Evolutionary conservation across 2,113 vertebrate genomes (phyloP).

Genomic region (Nibea albiflora): DNA sequence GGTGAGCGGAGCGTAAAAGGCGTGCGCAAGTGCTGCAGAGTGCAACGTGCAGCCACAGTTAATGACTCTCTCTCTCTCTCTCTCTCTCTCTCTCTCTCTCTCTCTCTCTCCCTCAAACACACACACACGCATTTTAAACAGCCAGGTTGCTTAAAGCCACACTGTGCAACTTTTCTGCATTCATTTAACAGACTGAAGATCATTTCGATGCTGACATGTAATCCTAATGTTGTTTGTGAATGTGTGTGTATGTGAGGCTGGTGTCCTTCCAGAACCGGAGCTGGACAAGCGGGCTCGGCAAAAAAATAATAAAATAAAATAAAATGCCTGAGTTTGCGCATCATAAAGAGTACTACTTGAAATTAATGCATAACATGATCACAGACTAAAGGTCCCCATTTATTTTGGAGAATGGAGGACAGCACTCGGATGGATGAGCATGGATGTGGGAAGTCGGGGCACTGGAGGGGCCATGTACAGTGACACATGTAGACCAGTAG

Average conservation of each 20-base stretch:
- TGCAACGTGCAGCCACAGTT: slow-evolving; percentile 55
- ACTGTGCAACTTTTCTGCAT: no score
- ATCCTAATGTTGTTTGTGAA: no score
- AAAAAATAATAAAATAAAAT: no score
- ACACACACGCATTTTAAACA: slow-evolving; percentile 5
- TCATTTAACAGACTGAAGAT: no score
- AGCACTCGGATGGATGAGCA: not conserved
- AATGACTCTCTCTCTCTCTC: slow-evolving; percentile 43
- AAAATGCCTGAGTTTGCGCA: not conserved
- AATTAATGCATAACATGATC: not conserved
- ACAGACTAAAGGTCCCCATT: not conserved
- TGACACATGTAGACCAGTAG: no score
- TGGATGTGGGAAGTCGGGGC: no score
- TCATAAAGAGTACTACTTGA: not conserved
- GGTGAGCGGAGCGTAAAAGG: slow-evolving; percentile 47
- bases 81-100: slow-evolving; percentile 42
- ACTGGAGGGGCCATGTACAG: no score
- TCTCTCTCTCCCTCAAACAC: not conserved
- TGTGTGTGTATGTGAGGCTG: no score
- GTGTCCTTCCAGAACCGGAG: no score
- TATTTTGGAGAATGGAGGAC: not conserved
- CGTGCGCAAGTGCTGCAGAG: slow-evolving; percentile 75
- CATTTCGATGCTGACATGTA: no score
- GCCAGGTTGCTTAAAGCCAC: no score
- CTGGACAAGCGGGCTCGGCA: no score